Evolutionary conservation across 2,797 vertebrate genomes (phyloP).

Genomic region (Pipistrellus pipistrellus): DNA sequence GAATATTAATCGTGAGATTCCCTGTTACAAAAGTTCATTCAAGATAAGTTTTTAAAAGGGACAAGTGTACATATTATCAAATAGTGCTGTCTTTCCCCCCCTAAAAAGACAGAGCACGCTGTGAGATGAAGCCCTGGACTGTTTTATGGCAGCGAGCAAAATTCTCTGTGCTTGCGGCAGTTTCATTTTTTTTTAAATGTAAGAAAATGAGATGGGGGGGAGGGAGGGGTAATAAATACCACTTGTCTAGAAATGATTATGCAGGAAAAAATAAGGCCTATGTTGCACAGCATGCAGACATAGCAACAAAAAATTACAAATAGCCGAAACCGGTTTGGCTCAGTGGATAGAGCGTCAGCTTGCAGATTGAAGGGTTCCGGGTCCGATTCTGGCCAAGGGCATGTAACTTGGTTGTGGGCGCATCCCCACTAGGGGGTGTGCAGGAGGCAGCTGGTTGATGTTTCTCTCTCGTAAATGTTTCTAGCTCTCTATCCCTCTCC

Average conservation of each 20-base stretch:
- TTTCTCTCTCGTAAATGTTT: too few species aligned
- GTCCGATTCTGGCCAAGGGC: too few species aligned
- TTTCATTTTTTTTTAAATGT: constrained; percentile 43
- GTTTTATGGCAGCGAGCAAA: constrained; percentile 26
- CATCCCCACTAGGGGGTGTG: too few species aligned
- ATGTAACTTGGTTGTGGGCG: too few species aligned
- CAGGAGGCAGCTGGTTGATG: too few species aligned
- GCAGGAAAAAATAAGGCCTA: constrained; percentile 21
- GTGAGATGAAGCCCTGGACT: neutral
- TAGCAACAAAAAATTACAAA: neutral
- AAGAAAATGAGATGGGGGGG: neutral
- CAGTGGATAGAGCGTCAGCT: too few species aligned
- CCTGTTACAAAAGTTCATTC: constrained; percentile 39
- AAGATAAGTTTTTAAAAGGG: constrained; percentile 14
- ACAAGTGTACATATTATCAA: neutral
- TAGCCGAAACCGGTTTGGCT: too few species aligned
- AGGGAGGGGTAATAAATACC: neutral
- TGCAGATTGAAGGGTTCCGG: too few species aligned
- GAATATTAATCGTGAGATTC: neutral
- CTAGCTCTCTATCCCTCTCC: too few species aligned
- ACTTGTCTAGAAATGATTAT: constrained; percentile 27
- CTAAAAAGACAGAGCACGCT: neutral
- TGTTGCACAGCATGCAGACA: constrained; percentile 36
- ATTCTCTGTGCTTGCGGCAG: neutral
- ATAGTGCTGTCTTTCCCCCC: neutral